A percentile compares a stretch with the other conserved stretches of the same genome.
Evolutionary conservation across 2,888 invertebrate genomes (phyloP).

Genomic region (Leptogaster cylindrica): DNA sequence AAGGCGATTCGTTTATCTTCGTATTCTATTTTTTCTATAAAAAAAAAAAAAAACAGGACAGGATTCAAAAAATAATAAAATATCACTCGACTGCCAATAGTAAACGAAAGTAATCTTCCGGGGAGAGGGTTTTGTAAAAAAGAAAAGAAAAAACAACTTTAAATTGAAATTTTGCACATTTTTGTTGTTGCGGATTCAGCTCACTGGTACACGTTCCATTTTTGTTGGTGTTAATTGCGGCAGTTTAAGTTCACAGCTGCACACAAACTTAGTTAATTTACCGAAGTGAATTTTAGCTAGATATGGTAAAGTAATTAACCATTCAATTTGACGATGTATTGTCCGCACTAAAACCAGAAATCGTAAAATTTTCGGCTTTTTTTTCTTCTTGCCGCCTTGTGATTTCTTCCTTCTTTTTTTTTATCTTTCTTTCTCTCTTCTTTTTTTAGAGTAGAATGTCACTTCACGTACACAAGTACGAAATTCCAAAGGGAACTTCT

Average conservation of each 20-base stretch:
- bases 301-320: too few species aligned
- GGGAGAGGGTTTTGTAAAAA: too few species aligned
- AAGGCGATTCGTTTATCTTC: too few species aligned
- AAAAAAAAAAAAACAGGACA: too few species aligned
- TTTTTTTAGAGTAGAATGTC: background rate
- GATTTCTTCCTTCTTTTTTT: too few species aligned
- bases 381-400: too few species aligned
- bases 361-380: too few species aligned
- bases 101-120: constrained; percentile 29
- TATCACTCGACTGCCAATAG: constrained; percentile 6
- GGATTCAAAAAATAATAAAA: constrained; percentile 15
- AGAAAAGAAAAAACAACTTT: constrained; percentile 54
- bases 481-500: background rate
- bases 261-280: background rate
- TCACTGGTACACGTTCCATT: constrained; percentile 41
- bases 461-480: background rate
- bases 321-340: too few species aligned
- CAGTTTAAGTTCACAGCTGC: background rate
- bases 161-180: constrained; percentile 43
- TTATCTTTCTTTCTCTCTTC: too few species aligned
- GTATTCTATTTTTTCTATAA: too few species aligned
- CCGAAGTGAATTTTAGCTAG: too few species aligned
- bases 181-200: constrained; percentile 44
- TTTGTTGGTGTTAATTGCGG: constrained; percentile 21
- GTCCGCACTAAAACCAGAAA: too few species aligned